Conservation (phyloP, 1,140 invertebrate genomes). For the Plectrocnemia conspersa region DNA sequence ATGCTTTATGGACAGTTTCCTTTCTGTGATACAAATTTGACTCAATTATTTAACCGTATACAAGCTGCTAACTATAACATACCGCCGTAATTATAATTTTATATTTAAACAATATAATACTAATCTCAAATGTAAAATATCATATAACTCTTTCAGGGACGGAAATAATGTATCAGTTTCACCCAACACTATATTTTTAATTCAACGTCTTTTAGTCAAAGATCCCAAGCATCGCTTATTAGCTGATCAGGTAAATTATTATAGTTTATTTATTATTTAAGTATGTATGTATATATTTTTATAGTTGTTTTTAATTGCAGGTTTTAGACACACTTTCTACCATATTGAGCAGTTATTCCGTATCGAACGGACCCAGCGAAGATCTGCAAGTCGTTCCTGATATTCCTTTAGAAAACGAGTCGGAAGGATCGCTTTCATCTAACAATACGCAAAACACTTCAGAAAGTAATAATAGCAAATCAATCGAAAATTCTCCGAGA, state of each 20-base stretch:
- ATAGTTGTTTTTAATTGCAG: constrained; percentile 38
- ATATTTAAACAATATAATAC: not conserved
- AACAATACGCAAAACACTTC: not conserved
- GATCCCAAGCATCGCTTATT: constrained; percentile 50
- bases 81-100: constrained; percentile 44
- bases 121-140: not conserved
- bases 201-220: constrained; percentile 48
- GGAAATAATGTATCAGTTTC: constrained; percentile 48
- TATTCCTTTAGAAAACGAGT: constrained; percentile 37
- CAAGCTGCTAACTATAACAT: constrained; percentile 51
- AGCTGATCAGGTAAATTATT: constrained; percentile 42
- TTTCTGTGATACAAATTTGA: constrained; percentile 74
- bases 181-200: constrained; percentile 48
- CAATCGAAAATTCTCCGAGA: constrained; percentile 5
- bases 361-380: constrained; percentile 42
- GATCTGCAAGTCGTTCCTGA: constrained; percentile 49
- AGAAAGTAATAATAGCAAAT: no score
- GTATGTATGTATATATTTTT: not conserved
- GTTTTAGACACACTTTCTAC: constrained; percentile 48
- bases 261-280: not conserved
- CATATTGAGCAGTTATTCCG: constrained; percentile 46
- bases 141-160: constrained; percentile 42
- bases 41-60: constrained; percentile 77
- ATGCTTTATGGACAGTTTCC: constrained; percentile 87
- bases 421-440: not conserved